Evolutionary conservation across 2,888 invertebrate species (phyloP), one percentile per base, ranked within the genome.

Genomic region (Machimus rusticus): DNA sequence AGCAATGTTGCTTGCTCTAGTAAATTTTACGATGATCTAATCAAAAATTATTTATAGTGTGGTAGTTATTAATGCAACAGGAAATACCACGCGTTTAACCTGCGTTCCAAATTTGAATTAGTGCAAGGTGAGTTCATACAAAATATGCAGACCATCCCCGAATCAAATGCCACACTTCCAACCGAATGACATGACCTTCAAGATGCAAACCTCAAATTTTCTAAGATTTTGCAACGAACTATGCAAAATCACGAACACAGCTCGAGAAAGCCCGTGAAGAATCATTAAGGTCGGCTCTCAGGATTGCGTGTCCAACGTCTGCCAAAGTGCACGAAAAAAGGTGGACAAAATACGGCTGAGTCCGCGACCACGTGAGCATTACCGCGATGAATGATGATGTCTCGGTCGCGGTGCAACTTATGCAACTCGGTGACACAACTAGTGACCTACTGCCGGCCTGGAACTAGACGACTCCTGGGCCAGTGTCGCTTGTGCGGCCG

Each of bases 381-480:
- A 8, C 23, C 23, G 66, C 66, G 66, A 66, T 66, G 28, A 51
- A 51, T 51, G 51, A 51, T 51, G 51, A 51, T 51, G 51, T 6
- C 51, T 51, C 51, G n/a, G 51, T 19, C 66, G n/a, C 23, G 66
- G 5, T 76, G 76, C n/a, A 76, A 34, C 76, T 76, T 76, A 76
- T 76, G 76, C 37, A 76, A 76, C 37, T 37, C 34, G 37, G 43
- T 78, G 78, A 46, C 78, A 78, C 46, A 78, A 78, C 78, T 12
- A 78, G 12, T 78, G 78, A 78, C 78, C 78, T 78, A 78, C 78
- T 78, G 78, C 9, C 78, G 19, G 23, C 5, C 66, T 78, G 78
- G 43, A 43, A 23, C 78, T 78, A 23, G 78, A 78, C 77, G 43
- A 43, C 39, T 78, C 46, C 78, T 78, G 39, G 78, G 19, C 78